Conservation (phyloP, 2,888 invertebrate species). For the Hololepta plana region DNA sequence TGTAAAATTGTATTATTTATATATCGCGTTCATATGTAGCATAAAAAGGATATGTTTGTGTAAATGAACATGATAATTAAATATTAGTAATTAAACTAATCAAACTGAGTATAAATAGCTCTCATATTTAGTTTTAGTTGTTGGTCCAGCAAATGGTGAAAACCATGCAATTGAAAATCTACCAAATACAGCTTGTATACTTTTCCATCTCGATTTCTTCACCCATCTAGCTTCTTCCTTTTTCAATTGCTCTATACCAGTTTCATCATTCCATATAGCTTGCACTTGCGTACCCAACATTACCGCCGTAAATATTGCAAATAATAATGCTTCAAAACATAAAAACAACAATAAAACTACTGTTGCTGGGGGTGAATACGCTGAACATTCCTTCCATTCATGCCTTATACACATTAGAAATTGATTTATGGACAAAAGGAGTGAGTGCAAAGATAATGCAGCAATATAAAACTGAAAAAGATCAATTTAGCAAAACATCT, state of each 20-base stretch:
- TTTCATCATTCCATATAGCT: conserved; percentile 97
- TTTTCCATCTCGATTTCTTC: conserved; percentile 84
- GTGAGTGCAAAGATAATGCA: conserved; percentile 83
- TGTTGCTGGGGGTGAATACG: conserved; percentile 89
- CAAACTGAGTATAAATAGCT: conserved; percentile 74
- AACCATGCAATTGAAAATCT: conserved; percentile 90
- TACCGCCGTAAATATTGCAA: conserved; percentile 93
- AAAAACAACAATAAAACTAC: conserved; percentile 82
- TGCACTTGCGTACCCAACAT: conserved; percentile 78
- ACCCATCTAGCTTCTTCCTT: conserved; percentile 90
- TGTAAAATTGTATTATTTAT: too few species aligned
- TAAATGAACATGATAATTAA: too few species aligned
- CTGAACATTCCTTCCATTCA: conserved; percentile 90
- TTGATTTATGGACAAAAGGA: conserved; percentile 82
- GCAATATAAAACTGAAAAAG: conserved; percentile 87
- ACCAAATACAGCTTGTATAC: conserved; percentile 92
- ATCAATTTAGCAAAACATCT: neutral
- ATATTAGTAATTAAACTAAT: too few species aligned
- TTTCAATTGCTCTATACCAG: conserved; percentile 93
- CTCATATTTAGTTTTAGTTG: conserved; percentile 59
- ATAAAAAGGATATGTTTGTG: conserved; percentile 6
- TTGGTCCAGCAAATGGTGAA: conserved; percentile 75
- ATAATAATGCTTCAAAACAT: conserved; percentile 85
- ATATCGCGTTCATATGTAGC: too few species aligned
- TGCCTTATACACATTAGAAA: conserved; percentile 83